Base-by-base conservation (phyloP, 2,888 invertebrate genomes). In the Macrosiphum euphorbiae region DNA sequence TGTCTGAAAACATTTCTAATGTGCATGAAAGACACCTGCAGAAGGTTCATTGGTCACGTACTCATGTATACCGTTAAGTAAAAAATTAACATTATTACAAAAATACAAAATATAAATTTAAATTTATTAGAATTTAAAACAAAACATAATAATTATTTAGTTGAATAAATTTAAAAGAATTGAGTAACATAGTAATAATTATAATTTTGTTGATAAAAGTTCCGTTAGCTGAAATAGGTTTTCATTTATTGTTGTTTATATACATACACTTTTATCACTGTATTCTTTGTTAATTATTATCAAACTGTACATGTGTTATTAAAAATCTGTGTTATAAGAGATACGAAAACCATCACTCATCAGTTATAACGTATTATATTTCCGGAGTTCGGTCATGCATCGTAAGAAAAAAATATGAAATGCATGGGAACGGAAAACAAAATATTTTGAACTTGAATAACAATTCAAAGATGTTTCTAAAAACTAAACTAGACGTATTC, bases 321-420 rank as follows among this genome's bases (percentile, higher is more conserved):
- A 67, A 88, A 88, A 67, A 92, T 92, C 47, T 88, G 35, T 47
- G 86, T 92, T 61, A 13, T 24, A 52, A 50, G n/a, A 78, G 67
- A 92, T 88, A 61, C 47, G 8, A 92, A 61, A 92, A 13, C 88
- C 41, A 41, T 52, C 88, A 88, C 61, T 87, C 28, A 44, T n/a
- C 86, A 47, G 61, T 92, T 50, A 92, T 90, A 78, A 35, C 20
- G 35, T 78, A 90, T 87, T 11, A 84, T 90, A 85, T 50, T 94
- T 94, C 93, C 90, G 93, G 93, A 90, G 90, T 94, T 90, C 28
- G 1, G 61, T 89, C 61, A 90, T 90, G 61, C 58, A 8, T 41
- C 5, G 28, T 41, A 88, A 67, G 78, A 58, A 89, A 58, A 61
- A 89, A 92, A 85, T 3, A 93, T 89, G 26, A 58, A 89, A 90